A percentile compares a stretch with the other conserved stretches of the same genome.
These are phyloP conservation scores for Benthosema pterotum DNA, from an alignment of 2,797 vertebrate species.

Conservation along the genomic window DNA sequence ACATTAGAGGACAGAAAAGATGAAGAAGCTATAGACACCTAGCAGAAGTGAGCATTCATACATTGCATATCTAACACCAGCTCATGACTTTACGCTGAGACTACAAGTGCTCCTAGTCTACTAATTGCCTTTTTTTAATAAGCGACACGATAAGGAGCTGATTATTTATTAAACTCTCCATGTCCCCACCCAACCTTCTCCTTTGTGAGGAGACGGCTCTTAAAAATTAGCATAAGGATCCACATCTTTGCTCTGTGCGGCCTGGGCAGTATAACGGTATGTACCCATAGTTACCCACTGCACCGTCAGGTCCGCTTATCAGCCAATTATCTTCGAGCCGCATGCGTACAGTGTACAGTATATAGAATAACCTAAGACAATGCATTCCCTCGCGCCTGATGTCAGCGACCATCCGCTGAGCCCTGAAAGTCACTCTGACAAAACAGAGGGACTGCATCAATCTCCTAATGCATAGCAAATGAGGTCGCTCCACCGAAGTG, in stretches of 20 bases:
- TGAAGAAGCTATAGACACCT: no score
- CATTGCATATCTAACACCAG: slow-evolving; percentile 7
- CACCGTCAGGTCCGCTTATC: slow-evolving; percentile 22
- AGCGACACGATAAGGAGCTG: slow-evolving; percentile 25
- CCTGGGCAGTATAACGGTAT: slow-evolving; percentile 28
- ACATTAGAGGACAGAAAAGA: not conserved
- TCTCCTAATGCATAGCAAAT: slow-evolving; percentile 59
- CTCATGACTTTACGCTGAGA: slow-evolving; percentile 14
- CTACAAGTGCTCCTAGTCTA: slow-evolving; percentile 9
- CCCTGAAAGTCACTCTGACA: slow-evolving; percentile 44
- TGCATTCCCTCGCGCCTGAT: slow-evolving; percentile 15
- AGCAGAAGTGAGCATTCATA: slow-evolving; percentile 4
- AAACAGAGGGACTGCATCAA: slow-evolving; percentile 58
- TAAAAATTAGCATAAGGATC: slow-evolving; percentile 28
- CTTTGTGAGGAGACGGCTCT: slow-evolving; percentile 16
- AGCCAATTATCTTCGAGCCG: slow-evolving; percentile 31
- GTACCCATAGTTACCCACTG: not conserved
- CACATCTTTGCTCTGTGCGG: slow-evolving; percentile 21
- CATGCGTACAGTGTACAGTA: slow-evolving; percentile 16
- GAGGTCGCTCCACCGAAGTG: slow-evolving; percentile 44
- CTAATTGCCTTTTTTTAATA: slow-evolving; percentile 39
- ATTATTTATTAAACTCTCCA: slow-evolving; percentile 42
- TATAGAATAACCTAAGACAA: not conserved
- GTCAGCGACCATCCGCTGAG: slow-evolving; percentile 17
- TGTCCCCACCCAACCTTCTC: not conserved